Evolutionary conservation across 2,113 vertebrate species (phyloP).

Genomic region (Melanerpes aurifrons): DNA sequence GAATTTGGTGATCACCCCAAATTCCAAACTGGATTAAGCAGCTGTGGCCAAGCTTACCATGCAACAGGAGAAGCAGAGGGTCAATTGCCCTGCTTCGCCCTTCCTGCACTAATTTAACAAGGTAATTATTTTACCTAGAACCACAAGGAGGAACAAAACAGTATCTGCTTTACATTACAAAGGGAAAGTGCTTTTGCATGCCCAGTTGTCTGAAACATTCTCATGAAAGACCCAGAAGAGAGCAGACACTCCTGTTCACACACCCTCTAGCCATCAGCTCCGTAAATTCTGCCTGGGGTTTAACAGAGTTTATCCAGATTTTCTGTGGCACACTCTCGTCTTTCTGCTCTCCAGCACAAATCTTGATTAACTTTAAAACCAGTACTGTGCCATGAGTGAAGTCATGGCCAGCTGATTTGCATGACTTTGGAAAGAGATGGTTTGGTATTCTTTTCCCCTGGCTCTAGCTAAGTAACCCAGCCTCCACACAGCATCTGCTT

Average conservation of each 20-base stretch:
- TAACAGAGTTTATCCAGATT: not conserved
- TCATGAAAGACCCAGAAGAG: not conserved
- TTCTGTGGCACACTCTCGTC: not conserved
- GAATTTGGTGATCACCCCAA: not conserved
- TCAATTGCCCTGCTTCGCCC: not conserved
- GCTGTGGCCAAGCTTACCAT: too few species aligned
- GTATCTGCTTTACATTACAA: not conserved
- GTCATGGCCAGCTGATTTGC: not conserved
- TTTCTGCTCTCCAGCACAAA: not conserved
- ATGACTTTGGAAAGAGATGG: not conserved
- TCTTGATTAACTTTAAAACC: not conserved
- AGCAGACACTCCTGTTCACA: not conserved
- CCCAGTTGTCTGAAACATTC: not conserved
- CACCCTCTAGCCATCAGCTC: not conserved
- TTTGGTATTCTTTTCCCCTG: not conserved
- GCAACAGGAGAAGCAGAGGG: not conserved
- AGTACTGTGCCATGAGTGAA: not conserved
- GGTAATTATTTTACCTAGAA: not conserved
- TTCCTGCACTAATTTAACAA: not conserved
- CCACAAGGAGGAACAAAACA: not conserved
- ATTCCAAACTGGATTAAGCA: not conserved
- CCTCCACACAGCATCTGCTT: not conserved
- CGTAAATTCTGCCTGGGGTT: accelerated
- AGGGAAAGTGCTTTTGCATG: accelerated
- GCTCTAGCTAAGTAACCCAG: not conserved